Evolutionary conservation across 2,797 vertebrate genomes (phyloP).

Genomic region (Pelochelys cantorii): DNA sequence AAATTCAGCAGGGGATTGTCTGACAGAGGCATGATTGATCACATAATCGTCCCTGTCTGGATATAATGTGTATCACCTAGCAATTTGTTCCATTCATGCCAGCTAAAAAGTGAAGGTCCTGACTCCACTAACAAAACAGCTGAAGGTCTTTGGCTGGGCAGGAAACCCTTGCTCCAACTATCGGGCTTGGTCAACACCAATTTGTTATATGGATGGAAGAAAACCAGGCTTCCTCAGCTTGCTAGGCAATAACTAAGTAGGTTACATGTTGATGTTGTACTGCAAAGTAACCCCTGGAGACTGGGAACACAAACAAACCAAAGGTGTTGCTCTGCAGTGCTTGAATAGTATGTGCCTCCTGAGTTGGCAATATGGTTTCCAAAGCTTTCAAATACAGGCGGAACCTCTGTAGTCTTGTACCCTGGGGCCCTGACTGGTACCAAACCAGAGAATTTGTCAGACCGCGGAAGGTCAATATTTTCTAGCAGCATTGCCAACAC

Average conservation of each 20-base stretch:
- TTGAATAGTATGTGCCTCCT: not conserved
- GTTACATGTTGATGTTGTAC: not conserved
- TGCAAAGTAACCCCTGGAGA: accelerated
- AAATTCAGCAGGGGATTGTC: conserved; percentile 3
- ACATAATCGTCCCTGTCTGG: conserved; percentile 34
- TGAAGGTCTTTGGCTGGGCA: not conserved
- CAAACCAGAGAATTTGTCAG: no score
- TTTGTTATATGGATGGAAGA: conserved; percentile 28
- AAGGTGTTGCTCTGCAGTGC: not conserved
- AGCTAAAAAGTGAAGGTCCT: conserved; percentile 47
- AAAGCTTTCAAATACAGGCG: not conserved
- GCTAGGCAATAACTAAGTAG: not conserved
- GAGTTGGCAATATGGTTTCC: accelerated
- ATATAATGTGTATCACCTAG: conserved; percentile 59
- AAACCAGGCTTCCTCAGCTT: not conserved
- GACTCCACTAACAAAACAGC: conserved; percentile 50
- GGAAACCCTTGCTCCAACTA: conserved; percentile 16
- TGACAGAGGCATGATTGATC: conserved; percentile 66
- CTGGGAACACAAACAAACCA: not conserved
- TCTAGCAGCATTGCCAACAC: no score
- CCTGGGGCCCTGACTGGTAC: no score
- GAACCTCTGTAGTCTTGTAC: no score
- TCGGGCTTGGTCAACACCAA: not conserved
- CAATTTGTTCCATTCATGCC: conserved; percentile 59
- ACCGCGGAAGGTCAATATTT: no score